Base-by-base conservation (phyloP, 2,888 invertebrate genomes). In the Melipona beecheii region DNA sequence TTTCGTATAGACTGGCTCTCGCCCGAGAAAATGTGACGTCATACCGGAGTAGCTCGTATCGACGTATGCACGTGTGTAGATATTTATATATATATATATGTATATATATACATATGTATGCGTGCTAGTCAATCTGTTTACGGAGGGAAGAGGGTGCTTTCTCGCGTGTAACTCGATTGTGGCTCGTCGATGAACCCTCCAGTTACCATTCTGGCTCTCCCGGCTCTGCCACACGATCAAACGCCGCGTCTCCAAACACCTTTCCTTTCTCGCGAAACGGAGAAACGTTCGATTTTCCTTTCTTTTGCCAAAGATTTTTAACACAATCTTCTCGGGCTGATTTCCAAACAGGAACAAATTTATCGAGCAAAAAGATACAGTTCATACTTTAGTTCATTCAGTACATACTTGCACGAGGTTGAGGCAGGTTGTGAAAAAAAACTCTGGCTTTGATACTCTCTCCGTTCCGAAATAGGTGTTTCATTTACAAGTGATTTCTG, bases 91-190 rank as follows among this genome's bases (percentile, higher is more conserved):
- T 9, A 9, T 36, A 9, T 9, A 9, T 43, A 0, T 9, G 0
- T 36, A 9, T 36, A 1, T 1, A 9, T 43, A 2, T 43, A 9
- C 9, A 9, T 43, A 43, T 43, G 43, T 43, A 43, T 43, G 43
- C 43, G 43, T 9, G 77, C 76, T 80, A 76, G 81, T 87, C 87
- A 90, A 88, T 89, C 90, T 89, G 89, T 90, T 91, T 87, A 86
- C 86, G 87, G 89, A 89, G 79, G 87, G 88, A 89, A 81, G 84
- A 86, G 85, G 71, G 58, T 56, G 50, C 27, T 74, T 75, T 75
- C 74, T 83, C 69, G 78, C 79, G 76, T 78, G 83, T 88, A 88
- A 88, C 76, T 76, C 70, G 21, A 76, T 76, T 76, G 70, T 24
- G 76, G 62, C 36, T 21, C 50, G 60, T 27, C 24, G 70, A 52